phyloP scores from a whole-genome alignment of 2,888 invertebrate genomes.

The Hipparchia sbordonii region DNA sequence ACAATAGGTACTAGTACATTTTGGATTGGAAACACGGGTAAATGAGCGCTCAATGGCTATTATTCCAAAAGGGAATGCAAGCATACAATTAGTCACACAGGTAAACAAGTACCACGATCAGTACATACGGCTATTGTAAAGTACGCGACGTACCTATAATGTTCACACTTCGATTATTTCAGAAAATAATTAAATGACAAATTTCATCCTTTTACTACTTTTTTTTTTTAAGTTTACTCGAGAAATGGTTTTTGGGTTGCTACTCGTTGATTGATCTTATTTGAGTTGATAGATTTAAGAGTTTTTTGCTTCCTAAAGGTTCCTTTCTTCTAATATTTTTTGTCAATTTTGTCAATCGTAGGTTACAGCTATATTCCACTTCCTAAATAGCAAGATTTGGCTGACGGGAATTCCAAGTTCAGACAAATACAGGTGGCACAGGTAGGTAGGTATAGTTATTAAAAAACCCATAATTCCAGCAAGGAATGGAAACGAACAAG shows the following conservation, averaged over 20 bases:
- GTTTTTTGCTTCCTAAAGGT: no score
- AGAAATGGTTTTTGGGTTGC: no score
- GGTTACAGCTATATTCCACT: neutral
- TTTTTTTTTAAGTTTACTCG: no score
- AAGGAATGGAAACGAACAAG: constrained; percentile 7
- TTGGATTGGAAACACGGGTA: constrained; percentile 3
- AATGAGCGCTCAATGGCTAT: constrained; percentile 9
- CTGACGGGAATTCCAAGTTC: neutral
- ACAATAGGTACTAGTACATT: constrained; percentile 2
- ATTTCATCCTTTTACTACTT: no score
- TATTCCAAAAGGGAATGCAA: constrained; percentile 3
- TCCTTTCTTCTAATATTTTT: no score
- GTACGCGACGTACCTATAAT: neutral
- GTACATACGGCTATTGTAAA: constrained; percentile 8
- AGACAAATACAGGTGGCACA: neutral
- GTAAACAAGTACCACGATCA: neutral
- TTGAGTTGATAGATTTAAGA: no score
- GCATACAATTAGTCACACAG: constrained; percentile 18
- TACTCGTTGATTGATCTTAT: no score
- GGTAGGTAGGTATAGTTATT: neutral
- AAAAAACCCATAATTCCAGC: neutral
- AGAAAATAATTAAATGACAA: no score
- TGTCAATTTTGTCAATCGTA: no score
- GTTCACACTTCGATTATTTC: no score
- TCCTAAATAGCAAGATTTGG: neutral